phyloP scores from a whole-genome alignment of 2,797 vertebrate species.

The Falco novaeseelandiae region DNA sequence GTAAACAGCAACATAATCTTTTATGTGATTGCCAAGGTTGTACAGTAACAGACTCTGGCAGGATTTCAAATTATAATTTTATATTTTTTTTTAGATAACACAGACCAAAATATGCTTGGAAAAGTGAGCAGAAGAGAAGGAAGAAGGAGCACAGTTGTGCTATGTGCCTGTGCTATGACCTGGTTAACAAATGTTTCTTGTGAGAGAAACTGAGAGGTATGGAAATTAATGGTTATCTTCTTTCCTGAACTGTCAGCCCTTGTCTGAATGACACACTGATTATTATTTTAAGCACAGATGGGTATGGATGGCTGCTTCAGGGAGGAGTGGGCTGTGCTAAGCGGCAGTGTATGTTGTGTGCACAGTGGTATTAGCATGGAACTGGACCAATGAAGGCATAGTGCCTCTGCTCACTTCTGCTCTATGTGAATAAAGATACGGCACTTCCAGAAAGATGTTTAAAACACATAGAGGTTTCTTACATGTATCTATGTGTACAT shows the following conservation, averaged over 20 bases:
- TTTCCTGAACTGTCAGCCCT: background rate
- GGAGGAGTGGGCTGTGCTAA: background rate
- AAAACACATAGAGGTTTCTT: background rate
- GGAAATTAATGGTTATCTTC: background rate
- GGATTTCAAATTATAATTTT: background rate
- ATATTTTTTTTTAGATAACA: background rate
- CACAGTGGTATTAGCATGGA: background rate
- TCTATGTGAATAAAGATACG: background rate
- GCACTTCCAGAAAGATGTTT: background rate
- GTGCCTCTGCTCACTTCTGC: background rate
- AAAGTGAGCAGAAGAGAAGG: background rate
- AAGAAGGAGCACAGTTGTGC: background rate
- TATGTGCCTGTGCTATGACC: background rate
- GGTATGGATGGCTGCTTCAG: background rate
- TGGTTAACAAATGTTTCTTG: background rate
- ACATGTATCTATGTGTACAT: background rate
- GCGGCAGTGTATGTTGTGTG: background rate
- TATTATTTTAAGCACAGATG: background rate
- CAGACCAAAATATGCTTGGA: background rate
- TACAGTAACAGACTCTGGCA: background rate
- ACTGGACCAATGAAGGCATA: background rate
- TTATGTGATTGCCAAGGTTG: background rate
- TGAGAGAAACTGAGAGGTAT: background rate
- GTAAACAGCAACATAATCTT: background rate
- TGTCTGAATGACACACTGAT: background rate